Evolutionary conservation across 2,797 vertebrate species (phyloP).

Genomic region (Gymnocypris eckloni): DNA sequence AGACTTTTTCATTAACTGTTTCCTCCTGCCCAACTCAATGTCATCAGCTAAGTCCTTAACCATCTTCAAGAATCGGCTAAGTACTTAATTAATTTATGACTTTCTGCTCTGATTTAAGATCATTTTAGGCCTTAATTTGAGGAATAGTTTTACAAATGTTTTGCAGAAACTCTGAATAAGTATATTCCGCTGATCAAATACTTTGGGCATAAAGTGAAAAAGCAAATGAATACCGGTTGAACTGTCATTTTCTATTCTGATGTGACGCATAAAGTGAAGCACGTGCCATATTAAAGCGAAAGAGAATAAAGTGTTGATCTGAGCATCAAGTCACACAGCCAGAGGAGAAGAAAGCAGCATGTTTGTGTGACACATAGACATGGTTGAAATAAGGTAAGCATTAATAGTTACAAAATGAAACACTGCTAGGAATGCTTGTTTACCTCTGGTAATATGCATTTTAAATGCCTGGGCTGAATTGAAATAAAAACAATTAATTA

Average conservation of each 20-base stretch:
- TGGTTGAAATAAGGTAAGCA: slow-evolving; percentile 76
- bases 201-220: too few relatives aligned
- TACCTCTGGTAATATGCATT: slow-evolving; percentile 84
- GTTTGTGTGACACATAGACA: slow-evolving; percentile 70
- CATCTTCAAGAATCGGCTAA: too few relatives aligned
- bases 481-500: slow-evolving; percentile 76
- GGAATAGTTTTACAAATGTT: too few relatives aligned
- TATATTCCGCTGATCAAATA: neutral
- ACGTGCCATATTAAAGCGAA: slow-evolving; percentile 70
- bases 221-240: neutral
- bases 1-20: too few relatives aligned
- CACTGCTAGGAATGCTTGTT: slow-evolving; percentile 76
- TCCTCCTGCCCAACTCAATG: too few relatives aligned
- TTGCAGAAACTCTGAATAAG: too few relatives aligned
- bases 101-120: neutral
- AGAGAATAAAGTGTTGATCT: slow-evolving; percentile 67
- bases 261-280: slow-evolving; percentile 47
- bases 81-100: neutral
- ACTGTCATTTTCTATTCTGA: neutral
- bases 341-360: slow-evolving; percentile 72
- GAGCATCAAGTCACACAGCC: slow-evolving; percentile 64
- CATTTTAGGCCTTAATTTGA: too few relatives aligned
- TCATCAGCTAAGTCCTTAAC: too few relatives aligned
- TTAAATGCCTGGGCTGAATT: slow-evolving; percentile 75
- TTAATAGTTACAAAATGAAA: slow-evolving; percentile 84